These are phyloP conservation scores for Ctenochaetus hawaiiensis DNA, from an alignment of 2,797 vertebrate species.

Conservation along the genomic window DNA sequence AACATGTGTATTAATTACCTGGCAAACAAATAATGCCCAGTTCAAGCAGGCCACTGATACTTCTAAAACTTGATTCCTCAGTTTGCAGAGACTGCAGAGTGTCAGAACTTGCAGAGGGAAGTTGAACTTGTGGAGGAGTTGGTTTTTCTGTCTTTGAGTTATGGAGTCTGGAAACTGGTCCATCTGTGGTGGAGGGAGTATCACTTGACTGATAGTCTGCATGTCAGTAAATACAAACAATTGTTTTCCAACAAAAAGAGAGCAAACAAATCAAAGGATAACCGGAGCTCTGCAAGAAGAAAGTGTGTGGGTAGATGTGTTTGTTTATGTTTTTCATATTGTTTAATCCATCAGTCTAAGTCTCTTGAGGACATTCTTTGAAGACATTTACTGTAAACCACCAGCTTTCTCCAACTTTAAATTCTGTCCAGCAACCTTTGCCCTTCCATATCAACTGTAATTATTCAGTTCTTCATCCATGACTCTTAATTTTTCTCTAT, in stretches of 20 bases:
- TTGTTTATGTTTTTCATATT: not conserved
- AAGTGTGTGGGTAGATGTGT: not conserved
- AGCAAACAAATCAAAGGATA: not conserved
- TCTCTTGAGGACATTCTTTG: not conserved
- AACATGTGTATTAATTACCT: constrained; percentile 77
- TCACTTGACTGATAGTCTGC: constrained; percentile 66
- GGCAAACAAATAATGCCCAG: constrained; percentile 90
- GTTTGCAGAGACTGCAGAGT: constrained; percentile 43
- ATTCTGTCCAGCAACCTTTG: constrained; percentile 19
- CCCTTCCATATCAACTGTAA: constrained; percentile 20
- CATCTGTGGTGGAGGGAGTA: constrained; percentile 49
- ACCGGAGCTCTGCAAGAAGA: not conserved
- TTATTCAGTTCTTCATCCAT: constrained; percentile 21
- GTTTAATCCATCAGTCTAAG: not conserved
- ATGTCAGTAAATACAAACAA: constrained; percentile 43
- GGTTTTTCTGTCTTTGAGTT: constrained; percentile 55
- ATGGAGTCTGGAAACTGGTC: constrained; percentile 42
- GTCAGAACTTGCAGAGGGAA: constrained; percentile 32
- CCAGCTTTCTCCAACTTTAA: not conserved
- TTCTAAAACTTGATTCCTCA: constrained; percentile 61
- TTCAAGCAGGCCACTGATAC: constrained; percentile 81
- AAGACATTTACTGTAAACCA: not conserved
- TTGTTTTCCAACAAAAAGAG: constrained; percentile 9
- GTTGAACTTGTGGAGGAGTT: constrained; percentile 37
- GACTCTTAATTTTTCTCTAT: constrained; percentile 31